Conservation (phyloP, 2,113 vertebrate species). For the Nymphicus hollandicus region DNA sequence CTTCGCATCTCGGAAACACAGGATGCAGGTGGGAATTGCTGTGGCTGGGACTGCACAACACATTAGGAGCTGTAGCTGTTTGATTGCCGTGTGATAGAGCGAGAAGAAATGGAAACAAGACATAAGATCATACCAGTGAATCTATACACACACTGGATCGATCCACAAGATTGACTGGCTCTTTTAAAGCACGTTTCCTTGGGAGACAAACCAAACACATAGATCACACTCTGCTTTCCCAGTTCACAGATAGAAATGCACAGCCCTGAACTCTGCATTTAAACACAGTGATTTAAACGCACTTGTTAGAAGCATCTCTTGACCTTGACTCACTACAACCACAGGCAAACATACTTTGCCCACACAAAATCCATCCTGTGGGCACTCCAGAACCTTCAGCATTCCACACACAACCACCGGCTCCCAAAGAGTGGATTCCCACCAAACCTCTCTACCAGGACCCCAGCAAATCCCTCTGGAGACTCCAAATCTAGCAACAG, state of each 20-base stretch:
- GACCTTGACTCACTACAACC: not conserved
- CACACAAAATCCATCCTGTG: not conserved
- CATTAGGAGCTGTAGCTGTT: not conserved
- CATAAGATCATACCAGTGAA: accelerated
- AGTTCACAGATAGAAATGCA: not conserved
- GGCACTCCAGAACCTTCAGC: not conserved
- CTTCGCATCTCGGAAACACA: not conserved
- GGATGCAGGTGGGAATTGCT: not conserved
- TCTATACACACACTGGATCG: accelerated
- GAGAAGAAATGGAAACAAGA: not conserved
- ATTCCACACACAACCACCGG: not conserved
- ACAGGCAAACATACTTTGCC: not conserved
- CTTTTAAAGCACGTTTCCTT: not conserved
- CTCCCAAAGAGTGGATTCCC: not conserved
- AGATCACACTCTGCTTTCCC: not conserved
- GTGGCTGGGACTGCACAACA: not conserved
- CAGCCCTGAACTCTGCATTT: not conserved
- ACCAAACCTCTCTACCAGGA: not conserved
- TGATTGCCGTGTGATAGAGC: not conserved
- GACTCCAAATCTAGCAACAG: not conserved
- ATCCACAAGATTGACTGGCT: accelerated
- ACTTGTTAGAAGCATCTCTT: not conserved
- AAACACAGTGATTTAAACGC: not conserved
- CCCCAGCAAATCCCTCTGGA: not conserved
- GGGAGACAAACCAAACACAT: not conserved